Evolutionary conservation across 1,140 invertebrate species (phyloP).

Genomic region (Saccostrea glomerata): DNA sequence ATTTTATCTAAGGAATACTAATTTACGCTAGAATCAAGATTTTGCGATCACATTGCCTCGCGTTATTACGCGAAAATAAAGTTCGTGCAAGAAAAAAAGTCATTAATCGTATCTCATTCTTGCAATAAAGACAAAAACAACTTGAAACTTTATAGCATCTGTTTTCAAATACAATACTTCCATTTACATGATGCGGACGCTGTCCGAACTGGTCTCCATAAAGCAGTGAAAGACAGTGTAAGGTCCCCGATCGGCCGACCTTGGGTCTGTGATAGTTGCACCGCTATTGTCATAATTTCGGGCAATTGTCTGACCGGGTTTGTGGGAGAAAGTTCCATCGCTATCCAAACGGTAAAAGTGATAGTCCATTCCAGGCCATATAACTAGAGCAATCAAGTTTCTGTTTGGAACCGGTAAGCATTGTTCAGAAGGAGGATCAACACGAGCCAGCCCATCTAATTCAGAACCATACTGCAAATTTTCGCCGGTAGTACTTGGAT

Average conservation of each 20-base stretch:
- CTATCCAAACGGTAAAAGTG: conserved; percentile 11
- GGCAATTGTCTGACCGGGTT: background rate
- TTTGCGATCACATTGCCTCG: no score
- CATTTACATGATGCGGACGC: background rate
- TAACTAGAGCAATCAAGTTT: background rate
- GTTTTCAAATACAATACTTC: background rate
- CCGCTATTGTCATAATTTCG: background rate
- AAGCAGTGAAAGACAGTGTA: background rate
- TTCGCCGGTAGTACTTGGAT: background rate
- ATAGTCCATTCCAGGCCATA: background rate
- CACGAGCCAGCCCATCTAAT: background rate
- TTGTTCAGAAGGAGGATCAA: background rate
- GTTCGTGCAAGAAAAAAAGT: no score
- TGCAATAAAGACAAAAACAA: background rate
- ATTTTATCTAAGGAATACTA: no score
- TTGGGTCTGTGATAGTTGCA: background rate
- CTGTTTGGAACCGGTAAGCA: background rate
- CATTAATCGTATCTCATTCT: background rate
- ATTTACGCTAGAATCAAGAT: no score
- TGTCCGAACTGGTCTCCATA: conserved; percentile 4
- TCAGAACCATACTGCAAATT: background rate
- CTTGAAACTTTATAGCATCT: background rate
- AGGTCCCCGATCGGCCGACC: background rate
- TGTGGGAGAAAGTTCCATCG: conserved; percentile 8
- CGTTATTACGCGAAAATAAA: no score